These are phyloP conservation scores for Heteropelma amictum DNA, from an alignment of 2,888 invertebrate species.

Conservation along the genomic window DNA sequence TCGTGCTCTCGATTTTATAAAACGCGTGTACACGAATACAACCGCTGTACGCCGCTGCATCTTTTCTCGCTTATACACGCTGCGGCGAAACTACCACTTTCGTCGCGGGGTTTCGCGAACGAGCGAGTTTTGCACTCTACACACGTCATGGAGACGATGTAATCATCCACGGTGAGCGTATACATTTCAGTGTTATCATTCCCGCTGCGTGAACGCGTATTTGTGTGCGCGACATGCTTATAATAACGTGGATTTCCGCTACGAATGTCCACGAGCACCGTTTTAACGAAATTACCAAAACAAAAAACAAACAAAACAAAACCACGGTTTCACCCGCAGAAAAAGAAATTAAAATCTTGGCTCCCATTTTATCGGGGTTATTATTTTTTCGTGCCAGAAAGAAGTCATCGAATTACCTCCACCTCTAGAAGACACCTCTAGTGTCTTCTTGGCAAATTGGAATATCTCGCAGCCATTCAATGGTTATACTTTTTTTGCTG, in stretches of 20 bases:
- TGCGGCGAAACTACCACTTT: slow-evolving; percentile 10
- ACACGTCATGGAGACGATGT: slow-evolving; percentile 23
- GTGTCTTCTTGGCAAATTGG: no score
- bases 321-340: not conserved
- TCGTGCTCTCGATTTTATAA: not conserved
- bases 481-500: no score
- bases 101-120: not conserved
- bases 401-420: no score
- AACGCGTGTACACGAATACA: not conserved
- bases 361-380: not conserved
- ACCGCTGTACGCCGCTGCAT: not conserved
- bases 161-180: slow-evolving; percentile 15
- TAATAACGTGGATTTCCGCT: not conserved
- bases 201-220: not conserved
- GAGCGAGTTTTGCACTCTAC: slow-evolving; percentile 2
- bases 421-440: no score
- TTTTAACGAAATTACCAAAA: slow-evolving; percentile 3
- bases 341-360: not conserved
- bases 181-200: slow-evolving; percentile 18
- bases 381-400: no score
- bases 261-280: not conserved
- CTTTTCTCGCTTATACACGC: not conserved
- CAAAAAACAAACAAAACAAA: no score
- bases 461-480: no score
- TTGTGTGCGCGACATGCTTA: not conserved